phyloP scores from a whole-genome alignment of 2,113 vertebrate species.

The Amia ocellicauda region DNA sequence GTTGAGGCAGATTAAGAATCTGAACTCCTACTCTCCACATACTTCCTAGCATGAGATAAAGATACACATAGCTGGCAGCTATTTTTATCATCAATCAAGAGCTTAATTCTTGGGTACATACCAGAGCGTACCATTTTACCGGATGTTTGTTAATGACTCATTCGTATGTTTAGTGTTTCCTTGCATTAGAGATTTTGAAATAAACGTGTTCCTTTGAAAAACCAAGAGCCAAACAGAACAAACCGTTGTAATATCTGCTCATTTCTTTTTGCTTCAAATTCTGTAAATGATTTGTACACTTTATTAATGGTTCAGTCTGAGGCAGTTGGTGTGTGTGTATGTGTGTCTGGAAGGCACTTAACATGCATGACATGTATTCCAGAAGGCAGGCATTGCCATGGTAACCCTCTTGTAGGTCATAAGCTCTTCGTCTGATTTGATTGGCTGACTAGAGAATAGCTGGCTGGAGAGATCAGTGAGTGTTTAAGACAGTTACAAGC shows the following conservation, averaged over 20 bases:
- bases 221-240: too few species aligned
- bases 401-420: slow-evolving; percentile 83
- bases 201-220: background rate
- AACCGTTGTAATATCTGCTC: too few species aligned
- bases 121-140: slow-evolving; percentile 21
- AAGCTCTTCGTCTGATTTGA: slow-evolving; percentile 74
- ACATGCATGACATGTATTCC: slow-evolving; percentile 87
- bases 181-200: background rate
- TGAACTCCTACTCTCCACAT: background rate
- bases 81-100: slow-evolving; percentile 25
- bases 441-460: slow-evolving; percentile 80
- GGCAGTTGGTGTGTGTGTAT: background rate
- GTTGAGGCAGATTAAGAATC: too few species aligned
- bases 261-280: too few species aligned
- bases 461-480: slow-evolving; percentile 53
- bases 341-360: slow-evolving; percentile 70
- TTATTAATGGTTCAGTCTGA: slow-evolving; percentile 18
- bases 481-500: slow-evolving; percentile 17
- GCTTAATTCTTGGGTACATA: slow-evolving; percentile 21
- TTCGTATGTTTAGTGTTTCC: background rate
- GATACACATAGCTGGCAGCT: slow-evolving; percentile 12
- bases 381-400: slow-evolving; percentile 85
- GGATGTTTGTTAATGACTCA: background rate
- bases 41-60: slow-evolving; percentile 13
- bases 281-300: background rate